phyloP scores from a whole-genome alignment of 2,888 invertebrate genomes.

The Adineta ricciae region DNA sequence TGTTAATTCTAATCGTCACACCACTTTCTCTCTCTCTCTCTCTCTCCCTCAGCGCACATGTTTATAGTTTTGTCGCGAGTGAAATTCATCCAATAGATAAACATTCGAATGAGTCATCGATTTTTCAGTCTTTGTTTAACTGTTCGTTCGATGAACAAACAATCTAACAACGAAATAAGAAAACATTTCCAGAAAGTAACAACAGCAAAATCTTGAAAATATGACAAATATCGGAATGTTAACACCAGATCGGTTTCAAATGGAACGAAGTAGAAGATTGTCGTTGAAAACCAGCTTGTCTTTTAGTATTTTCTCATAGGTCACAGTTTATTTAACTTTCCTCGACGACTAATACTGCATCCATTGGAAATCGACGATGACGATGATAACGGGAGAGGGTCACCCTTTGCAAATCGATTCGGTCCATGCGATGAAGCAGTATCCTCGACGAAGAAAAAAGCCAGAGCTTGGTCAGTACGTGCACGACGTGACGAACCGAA shows the following conservation, averaged over 20 bases:
- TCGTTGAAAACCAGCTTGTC: too few relatives aligned
- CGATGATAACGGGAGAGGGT: background rate
- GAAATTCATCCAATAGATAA: background rate
- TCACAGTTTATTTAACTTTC: conserved; percentile 10
- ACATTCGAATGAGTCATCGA: background rate
- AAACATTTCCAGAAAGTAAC: background rate
- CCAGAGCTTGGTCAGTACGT: conserved; percentile 18
- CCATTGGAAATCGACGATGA: background rate
- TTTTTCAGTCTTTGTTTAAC: background rate
- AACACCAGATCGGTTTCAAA: background rate
- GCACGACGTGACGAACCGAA: background rate
- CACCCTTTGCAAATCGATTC: background rate
- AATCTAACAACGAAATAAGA: background rate
- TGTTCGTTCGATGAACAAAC: conserved; percentile 2
- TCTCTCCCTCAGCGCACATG: too few relatives aligned
- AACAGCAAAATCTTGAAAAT: background rate
- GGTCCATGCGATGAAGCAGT: background rate
- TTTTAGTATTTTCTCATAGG: background rate
- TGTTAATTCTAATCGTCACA: background rate
- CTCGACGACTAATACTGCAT: background rate
- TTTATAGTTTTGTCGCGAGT: background rate
- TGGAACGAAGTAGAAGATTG: background rate
- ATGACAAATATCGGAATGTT: conserved; percentile 17
- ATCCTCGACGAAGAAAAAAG: background rate
- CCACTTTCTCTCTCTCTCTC: too few relatives aligned